Evolutionary conservation across 2,797 vertebrate species (phyloP).

Genomic region (Acestrorhynchus altus): DNA sequence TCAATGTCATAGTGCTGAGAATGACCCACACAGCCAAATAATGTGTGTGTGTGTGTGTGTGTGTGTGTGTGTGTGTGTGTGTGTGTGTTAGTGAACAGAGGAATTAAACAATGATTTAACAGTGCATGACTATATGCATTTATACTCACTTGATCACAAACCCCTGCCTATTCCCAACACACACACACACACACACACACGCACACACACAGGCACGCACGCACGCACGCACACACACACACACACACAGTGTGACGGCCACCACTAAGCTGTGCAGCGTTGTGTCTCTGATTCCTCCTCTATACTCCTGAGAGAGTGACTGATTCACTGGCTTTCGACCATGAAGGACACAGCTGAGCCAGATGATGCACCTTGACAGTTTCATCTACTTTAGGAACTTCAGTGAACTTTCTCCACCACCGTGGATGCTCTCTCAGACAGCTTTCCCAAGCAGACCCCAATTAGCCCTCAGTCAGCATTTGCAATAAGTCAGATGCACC

Average conservation of each 20-base stretch:
- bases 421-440: no score
- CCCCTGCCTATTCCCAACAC: background rate
- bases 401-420: background rate
- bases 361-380: background rate
- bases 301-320: conserved; percentile 5
- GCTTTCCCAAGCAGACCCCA: background rate
- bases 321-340: background rate
- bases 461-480: background rate
- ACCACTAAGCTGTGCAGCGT: background rate
- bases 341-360: conserved; percentile 24
- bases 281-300: conserved; percentile 19
- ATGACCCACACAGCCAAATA: no score
- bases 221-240: background rate
- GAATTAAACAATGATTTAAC: no score
- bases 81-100: no score
- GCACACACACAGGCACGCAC: background rate
- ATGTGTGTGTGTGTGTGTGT: no score
- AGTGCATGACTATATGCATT: no score
- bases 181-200: background rate
- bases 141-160: no score
- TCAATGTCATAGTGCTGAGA: no score
- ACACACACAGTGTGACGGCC: background rate
- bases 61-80: no score
- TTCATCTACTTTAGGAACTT: background rate
- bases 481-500: background rate